Evolutionary conservation across 2,888 invertebrate species (phyloP), one percentile per base, ranked within the genome.

Genomic region (Drosophila kuntzei): DNA sequence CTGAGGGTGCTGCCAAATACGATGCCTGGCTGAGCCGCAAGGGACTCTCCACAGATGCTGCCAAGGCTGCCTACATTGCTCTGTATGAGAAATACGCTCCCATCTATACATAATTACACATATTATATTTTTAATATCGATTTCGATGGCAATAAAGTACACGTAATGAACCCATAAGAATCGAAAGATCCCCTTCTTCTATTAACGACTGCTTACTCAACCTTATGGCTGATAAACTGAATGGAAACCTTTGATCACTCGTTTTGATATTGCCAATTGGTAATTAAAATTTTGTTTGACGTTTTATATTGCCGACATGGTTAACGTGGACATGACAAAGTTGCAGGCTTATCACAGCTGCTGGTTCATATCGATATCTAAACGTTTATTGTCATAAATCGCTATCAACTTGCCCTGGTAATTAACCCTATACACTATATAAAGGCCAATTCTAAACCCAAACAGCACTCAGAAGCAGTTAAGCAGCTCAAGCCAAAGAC

Each of bases 1-100:
- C 96, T 76, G 96, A 96, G 92, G 98, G 96, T 68, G 97, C 96
- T 90, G 98, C 97, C 39, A 99, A 98, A 93, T 98, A 97, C 97
- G 96, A 97, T 91, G 95, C 97, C 2, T 99, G 98, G 98, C 94
- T 94, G 75, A 93, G 93, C 61, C 96, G 95, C 91, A 98, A 98
- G 93, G 98, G 98, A 22, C 93, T 95, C 89, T 92, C 94, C 39
- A 93, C 95, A 86, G 96, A 96, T 36, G 95, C 94, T 39, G 98
- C 98, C 60, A 96, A 97, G 93, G 94, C 95, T 87, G 95, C 95
- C 51, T 98, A 98, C 93, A 93, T 98, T 68, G 94, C 94, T 3
- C 94, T 95, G 90, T 97, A 95, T 9, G 91, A 93, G 58, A 92
- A 94, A 80, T 92, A 93, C 47, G 92, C 93, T 9, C 91, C 93